Percentiles rank a stretch among this genome's conserved stretches.
These are phyloP conservation scores for Nannospalax galili DNA, from an alignment of 2,113 vertebrate genomes.

Conservation along the genomic window DNA sequence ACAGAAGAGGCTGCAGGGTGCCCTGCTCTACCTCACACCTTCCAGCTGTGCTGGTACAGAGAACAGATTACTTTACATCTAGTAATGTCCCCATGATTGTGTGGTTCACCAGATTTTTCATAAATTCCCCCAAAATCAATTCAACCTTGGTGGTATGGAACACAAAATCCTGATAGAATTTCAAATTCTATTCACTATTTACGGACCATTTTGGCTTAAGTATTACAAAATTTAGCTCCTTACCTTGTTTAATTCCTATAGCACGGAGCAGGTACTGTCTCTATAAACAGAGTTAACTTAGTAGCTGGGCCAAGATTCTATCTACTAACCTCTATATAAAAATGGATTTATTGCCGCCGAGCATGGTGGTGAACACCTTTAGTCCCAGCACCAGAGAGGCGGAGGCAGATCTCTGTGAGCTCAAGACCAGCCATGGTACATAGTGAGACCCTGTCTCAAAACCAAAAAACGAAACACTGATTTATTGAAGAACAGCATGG, in stretches of 20 bases:
- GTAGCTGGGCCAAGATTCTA: neutral
- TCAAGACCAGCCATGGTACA: no score
- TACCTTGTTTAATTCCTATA: slow-evolving; percentile 1
- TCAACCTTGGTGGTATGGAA: neutral
- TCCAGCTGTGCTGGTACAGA: neutral
- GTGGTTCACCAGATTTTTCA: neutral
- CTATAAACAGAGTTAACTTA: neutral
- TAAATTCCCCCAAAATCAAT: no score
- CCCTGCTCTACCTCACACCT: neutral
- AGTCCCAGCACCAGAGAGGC: no score
- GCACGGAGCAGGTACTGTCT: neutral
- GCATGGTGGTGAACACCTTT: no score
- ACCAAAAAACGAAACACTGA: neutral
- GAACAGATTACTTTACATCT: neutral
- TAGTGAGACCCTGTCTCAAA: no score
- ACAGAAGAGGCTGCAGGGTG: neutral
- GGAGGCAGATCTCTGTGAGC: no score
- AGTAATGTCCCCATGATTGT: neutral
- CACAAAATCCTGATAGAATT: neutral
- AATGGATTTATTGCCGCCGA: no score
- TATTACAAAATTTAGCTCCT: neutral
- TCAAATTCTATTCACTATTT: neutral
- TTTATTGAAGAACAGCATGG: neutral
- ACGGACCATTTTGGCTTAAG: neutral
- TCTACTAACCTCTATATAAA: neutral